phyloP scores from a whole-genome alignment of 1,140 invertebrate species.

The Diplogasteroides magnus region DNA sequence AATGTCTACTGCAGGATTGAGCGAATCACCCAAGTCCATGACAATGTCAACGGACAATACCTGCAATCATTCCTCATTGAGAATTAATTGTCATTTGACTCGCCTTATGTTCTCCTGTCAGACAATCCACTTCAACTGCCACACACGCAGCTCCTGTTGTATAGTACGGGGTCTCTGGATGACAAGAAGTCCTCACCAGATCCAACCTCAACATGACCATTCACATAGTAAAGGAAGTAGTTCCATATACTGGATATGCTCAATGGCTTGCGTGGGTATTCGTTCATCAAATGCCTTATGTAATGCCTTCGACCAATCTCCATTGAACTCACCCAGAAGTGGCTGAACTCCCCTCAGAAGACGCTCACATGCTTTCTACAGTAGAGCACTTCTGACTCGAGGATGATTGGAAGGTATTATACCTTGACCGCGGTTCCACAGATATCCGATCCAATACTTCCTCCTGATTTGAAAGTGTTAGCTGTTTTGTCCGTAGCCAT shows the following conservation, averaged over 20 bases:
- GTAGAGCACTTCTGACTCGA: conserved; percentile 3
- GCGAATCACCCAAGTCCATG: conserved; percentile 55
- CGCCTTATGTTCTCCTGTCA: conserved; percentile 57
- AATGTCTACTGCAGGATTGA: conserved; percentile 55
- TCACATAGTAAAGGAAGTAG: not conserved
- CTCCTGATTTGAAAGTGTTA: conserved; percentile 83
- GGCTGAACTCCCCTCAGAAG: conserved; percentile 72
- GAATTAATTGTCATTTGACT: not conserved
- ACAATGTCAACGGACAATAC: conserved; percentile 54
- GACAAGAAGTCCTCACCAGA: conserved; percentile 2
- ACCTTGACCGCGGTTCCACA: conserved; percentile 81
- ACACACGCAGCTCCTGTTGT: conserved; percentile 48
- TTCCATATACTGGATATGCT: conserved; percentile 24
- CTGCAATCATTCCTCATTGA: conserved; percentile 18
- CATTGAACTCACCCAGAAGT: conserved; percentile 68
- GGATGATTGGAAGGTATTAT: not conserved
- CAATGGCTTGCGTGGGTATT: conserved; percentile 33
- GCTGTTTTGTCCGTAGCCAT: conserved; percentile 85
- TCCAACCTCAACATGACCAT: not conserved
- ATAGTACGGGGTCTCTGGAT: conserved; percentile 27
- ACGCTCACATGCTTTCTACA: conserved; percentile 69
- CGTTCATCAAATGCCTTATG: conserved; percentile 58
- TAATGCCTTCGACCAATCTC: conserved; percentile 79
- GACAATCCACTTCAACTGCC: conserved; percentile 58
- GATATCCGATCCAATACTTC: conserved; percentile 79